These are phyloP conservation scores for Aphelenchoides fujianensis DNA, from an alignment of 1,140 invertebrate genomes.

Conservation along the genomic window DNA sequence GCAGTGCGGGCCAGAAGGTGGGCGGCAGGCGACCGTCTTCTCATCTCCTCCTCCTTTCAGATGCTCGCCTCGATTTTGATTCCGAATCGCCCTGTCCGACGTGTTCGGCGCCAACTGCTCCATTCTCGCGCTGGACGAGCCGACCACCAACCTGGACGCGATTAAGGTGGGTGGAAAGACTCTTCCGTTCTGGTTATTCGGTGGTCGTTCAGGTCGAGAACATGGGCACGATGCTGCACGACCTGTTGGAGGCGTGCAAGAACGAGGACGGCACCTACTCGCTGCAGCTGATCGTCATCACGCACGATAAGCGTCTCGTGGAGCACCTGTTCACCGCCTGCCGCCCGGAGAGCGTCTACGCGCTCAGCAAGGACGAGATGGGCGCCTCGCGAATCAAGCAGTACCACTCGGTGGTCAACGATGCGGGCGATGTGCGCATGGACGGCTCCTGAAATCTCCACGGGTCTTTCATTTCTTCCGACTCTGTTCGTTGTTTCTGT, in stretches of 20 bases:
- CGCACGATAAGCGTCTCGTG: constrained; percentile 77
- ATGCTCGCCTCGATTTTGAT: constrained; percentile 71
- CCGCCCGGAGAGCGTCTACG: constrained; percentile 56
- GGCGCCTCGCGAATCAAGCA: constrained; percentile 38
- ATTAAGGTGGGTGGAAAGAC: no score
- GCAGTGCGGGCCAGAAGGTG: constrained; percentile 94
- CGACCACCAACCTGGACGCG: constrained; percentile 93
- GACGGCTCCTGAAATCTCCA: background rate
- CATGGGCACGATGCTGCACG: constrained; percentile 76
- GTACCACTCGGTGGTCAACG: background rate
- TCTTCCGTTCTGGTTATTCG: no score
- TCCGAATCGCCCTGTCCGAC: constrained; percentile 88
- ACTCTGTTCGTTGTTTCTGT: no score
- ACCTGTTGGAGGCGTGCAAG: constrained; percentile 43
- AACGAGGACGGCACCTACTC: background rate
- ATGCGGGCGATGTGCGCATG: background rate
- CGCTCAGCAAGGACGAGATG: constrained; percentile 50
- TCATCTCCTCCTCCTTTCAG: constrained; percentile 28
- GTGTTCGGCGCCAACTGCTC: constrained; percentile 88
- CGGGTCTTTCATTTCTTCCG: no score
- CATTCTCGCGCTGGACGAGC: constrained; percentile 92
- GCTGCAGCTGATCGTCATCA: constrained; percentile 93
- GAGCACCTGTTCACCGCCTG: constrained; percentile 46
- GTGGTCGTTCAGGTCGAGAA: no score
- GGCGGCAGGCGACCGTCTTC: background rate